Base-by-base conservation (phyloP, 2,888 invertebrate genomes). In the Arenicola marina region DNA sequence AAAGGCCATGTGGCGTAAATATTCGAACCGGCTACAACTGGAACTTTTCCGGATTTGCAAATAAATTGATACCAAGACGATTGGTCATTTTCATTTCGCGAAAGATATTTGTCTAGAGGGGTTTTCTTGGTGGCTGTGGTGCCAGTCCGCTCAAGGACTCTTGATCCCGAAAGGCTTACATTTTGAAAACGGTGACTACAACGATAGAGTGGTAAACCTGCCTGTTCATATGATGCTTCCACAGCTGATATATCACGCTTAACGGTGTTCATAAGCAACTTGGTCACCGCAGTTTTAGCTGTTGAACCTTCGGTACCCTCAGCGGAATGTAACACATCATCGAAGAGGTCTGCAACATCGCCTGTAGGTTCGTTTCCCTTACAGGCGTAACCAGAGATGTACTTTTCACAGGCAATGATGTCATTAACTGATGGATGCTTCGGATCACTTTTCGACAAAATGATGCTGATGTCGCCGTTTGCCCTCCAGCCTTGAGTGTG, bases 311-410 rank as follows among this genome's bases (percentile, higher is more conserved):
- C 18, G 7, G 56, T 7, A 1, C 32, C 38, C 18, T 60, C 60
- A 28, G 34, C 53, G 21, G 28, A 54, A 28, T 54, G 28, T 2
- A 46, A 55, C 26, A 60, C 21, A 32, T 63, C 63, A 7, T 63
- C 44, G 26, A 63, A 71, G 4, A 72, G 26, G 26, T 73, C 69
- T n/a, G 28, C 51, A 28, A 67, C 24, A 24, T 68, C 67, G 4
- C 68, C 69, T 32, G 65, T 70, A 18, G 64, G 51, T 45, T 71
- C 59, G 48, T 71, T 71, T 2, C 72, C 69, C 64, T 72, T 73
- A 48, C 70, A 74, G 62, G 67, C 55, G 59, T 65, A 57, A 62
- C 70, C 29, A 64, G 65, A 48, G 57, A 67, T 31, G 69, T 63
- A 63, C 29, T 46, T 53, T 45, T 63, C 59, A 2, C 46, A 26